Evolutionary conservation across 2,113 vertebrate genomes (phyloP), one percentile per base, ranked within the genome.

Genomic region (Etheostoma cragini): DNA sequence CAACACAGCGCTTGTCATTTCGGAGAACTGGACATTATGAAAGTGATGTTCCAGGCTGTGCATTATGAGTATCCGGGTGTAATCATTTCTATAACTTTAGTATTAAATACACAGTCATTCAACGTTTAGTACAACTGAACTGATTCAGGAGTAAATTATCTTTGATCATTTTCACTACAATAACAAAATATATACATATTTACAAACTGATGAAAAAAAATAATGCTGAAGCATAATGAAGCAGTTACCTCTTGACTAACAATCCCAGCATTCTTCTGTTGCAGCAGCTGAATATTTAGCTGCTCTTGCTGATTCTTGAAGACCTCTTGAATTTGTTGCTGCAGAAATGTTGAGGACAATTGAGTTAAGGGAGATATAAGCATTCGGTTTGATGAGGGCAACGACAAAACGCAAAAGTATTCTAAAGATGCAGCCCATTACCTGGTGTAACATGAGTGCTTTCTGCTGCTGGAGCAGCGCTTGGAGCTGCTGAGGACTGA

Each of bases 251-350:
- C 94, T 84, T 95, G 94, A 82, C 90, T 94, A 46, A 91, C 89
- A 17, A 94, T 94, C 49, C 93, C 94, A 38, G 92, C 91, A 64
- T 94, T 93, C 81, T 95, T 94, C 80, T 95, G 94, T 65, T 95
- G 94, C 52, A 95, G 85, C 62, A 95, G 87, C 91, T 95, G 95
- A 54, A 95, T 83, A 58, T 93, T 94, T 26, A 95, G 87, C 82
- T 95, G 94, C 64, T 95, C 95, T 81, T 95, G 95, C 86, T 95
- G 95, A 76, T 94, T 95, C 91, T 95, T 95, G 86, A 94, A 95
- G 75, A 95, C 94, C 76, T 95, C 95, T 86, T 95, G 94, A 71
- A 95, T 94, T 82, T 95, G 95, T 86, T 94, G 92, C 94, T 95
- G 88, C 74, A 77, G 56, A 82, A 72, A 81, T 13, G 52, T 60